Evolutionary conservation across 2,888 invertebrate genomes (phyloP).

Genomic region (Spisula subtruncata): DNA sequence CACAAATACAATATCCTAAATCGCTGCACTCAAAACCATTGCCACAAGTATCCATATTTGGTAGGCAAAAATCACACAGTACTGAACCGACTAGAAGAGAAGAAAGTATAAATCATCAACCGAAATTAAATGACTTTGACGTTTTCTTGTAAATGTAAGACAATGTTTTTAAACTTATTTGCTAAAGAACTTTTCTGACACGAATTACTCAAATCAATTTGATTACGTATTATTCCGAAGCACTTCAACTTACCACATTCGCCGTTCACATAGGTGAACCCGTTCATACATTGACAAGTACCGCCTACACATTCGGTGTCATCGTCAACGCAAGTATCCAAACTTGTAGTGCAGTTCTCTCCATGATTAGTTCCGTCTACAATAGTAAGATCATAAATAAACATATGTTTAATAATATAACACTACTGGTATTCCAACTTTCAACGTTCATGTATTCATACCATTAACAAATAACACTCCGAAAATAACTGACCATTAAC

Average conservation of each 20-base stretch:
- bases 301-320: neutral
- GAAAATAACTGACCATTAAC: too few species aligned
- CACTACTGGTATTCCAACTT: too few species aligned
- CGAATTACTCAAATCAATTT: too few species aligned
- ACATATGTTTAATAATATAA: too few species aligned
- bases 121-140: too few species aligned
- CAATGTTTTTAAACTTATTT: too few species aligned
- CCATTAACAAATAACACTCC: too few species aligned
- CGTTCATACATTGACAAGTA: neutral
- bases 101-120: too few species aligned
- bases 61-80: neutral
- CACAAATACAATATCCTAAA: neutral
- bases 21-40: neutral
- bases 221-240: too few species aligned
- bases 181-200: too few species aligned
- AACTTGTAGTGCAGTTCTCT: neutral
- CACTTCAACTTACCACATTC: neutral
- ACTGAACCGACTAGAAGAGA: neutral
- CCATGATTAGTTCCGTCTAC: constrained; percentile 16
- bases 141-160: too few species aligned
- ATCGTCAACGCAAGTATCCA: neutral
- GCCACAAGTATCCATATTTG: neutral
- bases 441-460: too few species aligned
- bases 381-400: neutral
- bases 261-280: neutral